Conservation (phyloP, 1,140 invertebrate genomes). For the Elysia chlorotica region DNA sequence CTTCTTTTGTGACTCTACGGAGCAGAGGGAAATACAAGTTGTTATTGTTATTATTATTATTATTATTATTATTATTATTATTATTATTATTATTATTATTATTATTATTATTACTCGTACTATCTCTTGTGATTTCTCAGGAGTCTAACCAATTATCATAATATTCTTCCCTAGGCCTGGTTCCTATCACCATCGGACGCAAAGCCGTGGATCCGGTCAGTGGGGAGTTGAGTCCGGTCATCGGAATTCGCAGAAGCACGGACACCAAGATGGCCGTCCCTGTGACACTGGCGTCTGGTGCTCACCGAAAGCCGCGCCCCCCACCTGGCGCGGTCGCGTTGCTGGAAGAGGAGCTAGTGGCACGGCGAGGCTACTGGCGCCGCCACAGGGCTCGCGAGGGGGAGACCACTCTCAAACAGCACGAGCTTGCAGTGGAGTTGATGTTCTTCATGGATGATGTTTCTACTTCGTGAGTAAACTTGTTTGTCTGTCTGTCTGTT, state of each 20-base stretch:
- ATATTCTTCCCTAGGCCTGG: slow-evolving; percentile 37
- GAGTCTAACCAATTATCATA: not conserved
- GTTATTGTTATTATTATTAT: too few species aligned
- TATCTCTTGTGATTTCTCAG: too few species aligned
- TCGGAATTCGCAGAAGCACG: slow-evolving; percentile 47
- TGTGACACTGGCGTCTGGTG: slow-evolving; percentile 50
- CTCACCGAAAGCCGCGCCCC: slow-evolving; percentile 47
- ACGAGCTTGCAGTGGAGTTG: slow-evolving; percentile 19
- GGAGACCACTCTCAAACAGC: slow-evolving; percentile 24
- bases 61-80: too few species aligned
- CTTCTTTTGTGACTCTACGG: too few species aligned
- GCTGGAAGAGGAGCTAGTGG: slow-evolving; percentile 56
- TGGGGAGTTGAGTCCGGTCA: slow-evolving; percentile 55
- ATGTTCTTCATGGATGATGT: slow-evolving; percentile 38
- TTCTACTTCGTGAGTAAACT: too few species aligned
- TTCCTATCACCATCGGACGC: slow-evolving; percentile 52
- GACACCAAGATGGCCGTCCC: slow-evolving; percentile 52
- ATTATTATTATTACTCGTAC: too few species aligned
- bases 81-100: too few species aligned
- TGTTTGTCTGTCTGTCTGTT: too few species aligned
- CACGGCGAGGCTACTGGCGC: slow-evolving; percentile 51
- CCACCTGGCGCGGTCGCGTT: slow-evolving; percentile 54
- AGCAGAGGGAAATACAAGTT: too few species aligned
- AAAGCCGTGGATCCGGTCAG: slow-evolving; percentile 55
- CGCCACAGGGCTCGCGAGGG: slow-evolving; percentile 48